Evolutionary conservation across 1,140 invertebrate genomes (phyloP), one percentile per base, ranked within the genome.

Genomic region (Drosophila micromelanica): DNA sequence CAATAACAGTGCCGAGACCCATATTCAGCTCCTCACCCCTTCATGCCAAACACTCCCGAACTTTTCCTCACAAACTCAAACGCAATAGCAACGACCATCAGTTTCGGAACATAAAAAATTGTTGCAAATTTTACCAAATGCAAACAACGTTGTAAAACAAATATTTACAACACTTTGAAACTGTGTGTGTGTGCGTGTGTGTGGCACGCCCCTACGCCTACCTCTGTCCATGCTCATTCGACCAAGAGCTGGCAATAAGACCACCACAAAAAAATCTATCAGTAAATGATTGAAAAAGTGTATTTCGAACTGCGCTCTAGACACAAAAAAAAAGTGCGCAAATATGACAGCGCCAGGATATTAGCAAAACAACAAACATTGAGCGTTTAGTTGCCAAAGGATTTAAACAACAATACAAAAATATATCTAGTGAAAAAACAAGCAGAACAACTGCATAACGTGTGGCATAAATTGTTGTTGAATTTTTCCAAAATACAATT

Each of bases 111-210:
- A 73, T 76, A 89, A 87, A 87, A 87, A 87, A 79, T 76, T 61
- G 62, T 71, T 61, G 82, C 78, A 81, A 82, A 79, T 89, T 87
- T 86, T 49, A 75, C 76, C 73, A 76, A 84, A 61, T 77, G 79
- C 84, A 89, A 87, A 87, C 82, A 87, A 61, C 74, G 76, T 73
- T 69, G 73, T 72, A 68, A 63, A 73, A 59, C 82, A 89, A 87
- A 87, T 89, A 87, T 87, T 87, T 89, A 74, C 79, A 89, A 69
- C 73, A 82, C 73, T 82, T 87, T 87, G 71, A 89, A 73, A 73
- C 78, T 79, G 64, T 35, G 8, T 51, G 30, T 57, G 45, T 65
- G 37, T 48, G 35, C 42, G 45, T 52, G 48, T 52, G 45, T 51
- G n/a, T 37, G 42, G 35, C 69, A 55, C 38, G 45, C 37, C 45